Conservation (phyloP, 64 coral and sea anemone genomes). For the Dendronephthya gigantea region DNA sequence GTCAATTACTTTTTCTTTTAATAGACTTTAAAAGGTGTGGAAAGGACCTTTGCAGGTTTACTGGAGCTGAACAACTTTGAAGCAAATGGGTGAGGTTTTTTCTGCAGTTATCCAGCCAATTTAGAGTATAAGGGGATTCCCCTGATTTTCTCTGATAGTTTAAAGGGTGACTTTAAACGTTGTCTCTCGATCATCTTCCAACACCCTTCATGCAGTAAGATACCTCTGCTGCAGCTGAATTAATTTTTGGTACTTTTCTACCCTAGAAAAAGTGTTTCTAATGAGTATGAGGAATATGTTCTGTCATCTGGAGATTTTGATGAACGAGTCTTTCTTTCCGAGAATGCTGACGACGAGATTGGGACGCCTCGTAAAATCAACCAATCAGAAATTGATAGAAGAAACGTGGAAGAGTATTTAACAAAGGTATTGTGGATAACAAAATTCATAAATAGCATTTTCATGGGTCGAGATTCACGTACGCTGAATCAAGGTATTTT, state of each 20-base stretch:
- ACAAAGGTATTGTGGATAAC: not conserved
- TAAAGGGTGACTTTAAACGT: not conserved
- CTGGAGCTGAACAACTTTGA: constrained; percentile 82
- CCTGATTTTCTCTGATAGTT: not conserved
- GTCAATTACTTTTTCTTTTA: not conserved
- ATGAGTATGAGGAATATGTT: constrained; percentile 86
- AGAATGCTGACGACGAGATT: constrained; percentile 82
- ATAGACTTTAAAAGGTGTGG: constrained; percentile 61
- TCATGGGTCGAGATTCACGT: not conserved
- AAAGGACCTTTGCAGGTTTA: constrained; percentile 67
- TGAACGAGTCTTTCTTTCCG: constrained; percentile 81
- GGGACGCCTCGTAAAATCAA: constrained; percentile 74
- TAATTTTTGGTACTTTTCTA: constrained; percentile 4
- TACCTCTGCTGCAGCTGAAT: not conserved
- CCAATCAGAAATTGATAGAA: not conserved
- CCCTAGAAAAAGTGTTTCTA: constrained; percentile 52
- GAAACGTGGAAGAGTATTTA: not conserved
- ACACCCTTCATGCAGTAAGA: too few species aligned
- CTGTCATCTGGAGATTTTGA: constrained; percentile 98
- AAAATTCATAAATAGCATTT: not conserved
- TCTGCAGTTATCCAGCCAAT: too few species aligned
- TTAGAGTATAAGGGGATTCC: too few species aligned
- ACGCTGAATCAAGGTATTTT: not conserved
- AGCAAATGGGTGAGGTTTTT: constrained; percentile 49
- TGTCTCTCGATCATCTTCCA: too few species aligned